phyloP scores from a whole-genome alignment of 2,797 vertebrate species.

The Orientallactaga sibirica region DNA sequence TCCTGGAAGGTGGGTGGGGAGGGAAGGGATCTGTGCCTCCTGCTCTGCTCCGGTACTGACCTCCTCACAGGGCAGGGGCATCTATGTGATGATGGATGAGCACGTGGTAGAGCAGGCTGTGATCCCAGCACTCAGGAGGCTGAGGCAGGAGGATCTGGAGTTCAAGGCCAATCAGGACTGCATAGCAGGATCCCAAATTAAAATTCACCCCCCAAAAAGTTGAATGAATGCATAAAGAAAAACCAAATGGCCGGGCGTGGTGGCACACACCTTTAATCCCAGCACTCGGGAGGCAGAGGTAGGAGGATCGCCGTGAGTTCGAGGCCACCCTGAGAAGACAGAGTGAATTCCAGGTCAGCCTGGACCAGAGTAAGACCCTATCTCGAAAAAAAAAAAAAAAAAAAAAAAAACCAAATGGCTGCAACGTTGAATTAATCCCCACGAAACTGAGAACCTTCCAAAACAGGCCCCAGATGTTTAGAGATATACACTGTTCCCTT shows the following conservation, averaged over 20 bases:
- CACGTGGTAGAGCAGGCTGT: too few relatives aligned
- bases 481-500: accelerated
- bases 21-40: background rate
- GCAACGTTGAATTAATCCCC: background rate
- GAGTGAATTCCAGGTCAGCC: too few relatives aligned
- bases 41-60: background rate
- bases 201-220: too few relatives aligned
- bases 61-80: background rate
- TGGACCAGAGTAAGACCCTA: too few relatives aligned
- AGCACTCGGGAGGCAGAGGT: too few relatives aligned
- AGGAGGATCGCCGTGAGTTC: too few relatives aligned
- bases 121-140: background rate
- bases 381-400: too few relatives aligned
- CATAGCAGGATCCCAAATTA: too few relatives aligned
- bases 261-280: too few relatives aligned
- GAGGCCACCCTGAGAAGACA: too few relatives aligned
- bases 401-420: background rate
- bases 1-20: background rate
- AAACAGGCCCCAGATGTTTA: background rate
- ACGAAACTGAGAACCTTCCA: background rate
- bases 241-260: background rate
- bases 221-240: background rate
- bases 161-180: background rate
- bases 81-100: background rate
- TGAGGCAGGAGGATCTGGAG: background rate